Base-by-base conservation (phyloP, 2,888 invertebrate genomes). In the Alviniconcha strummeri region DNA sequence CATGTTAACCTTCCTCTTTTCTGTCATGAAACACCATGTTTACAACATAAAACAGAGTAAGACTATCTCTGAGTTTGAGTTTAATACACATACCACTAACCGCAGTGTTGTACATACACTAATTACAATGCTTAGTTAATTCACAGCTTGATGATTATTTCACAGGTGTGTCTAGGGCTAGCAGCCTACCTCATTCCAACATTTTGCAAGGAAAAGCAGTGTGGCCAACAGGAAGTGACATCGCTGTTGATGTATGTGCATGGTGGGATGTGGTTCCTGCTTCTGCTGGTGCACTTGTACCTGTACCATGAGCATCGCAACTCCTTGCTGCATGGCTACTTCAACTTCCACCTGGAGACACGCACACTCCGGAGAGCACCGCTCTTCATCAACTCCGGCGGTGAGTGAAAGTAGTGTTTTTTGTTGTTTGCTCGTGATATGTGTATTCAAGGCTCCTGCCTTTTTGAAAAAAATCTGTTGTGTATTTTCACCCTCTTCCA, bases 261-360 rank as follows among this genome's bases (percentile, higher is more conserved):
- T 85, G 91, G 89, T 13, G 89, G 87, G 13, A 81, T 89, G 17
- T 92, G 92, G 91, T 89, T 91, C 72, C 8, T 92, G 9, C 87
- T 89, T 67, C 84, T 91, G 6, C 17, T 87, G 0, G 84, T 90
- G 54, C 91, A 92, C 83, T 85, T 90, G 77, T 91, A 87, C 83
- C 88, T 91, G 81, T 87, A 90, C 57, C 79, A 87, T 56, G 88
- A 90, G 80, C 92, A 92, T 76, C 87, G 90, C 81, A 81, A 87
- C 55, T 91, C 87, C 54, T 86, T 92, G 17, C 88, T 90, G n/a
- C 85, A 86, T 84, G 92, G 92, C 8, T 92, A 92, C 82, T 84
- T 92, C 52, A 90, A 89, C 60, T 92, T 92, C 84, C 92, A 92
- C 88, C 85, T 92, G 57, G 86, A 85, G 80, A 92, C 92, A 5